Percentiles rank a stretch among this genome's conserved stretches.
These are phyloP conservation scores for Carposina sasakii DNA, from an alignment of 1,140 invertebrate species.

Conservation along the genomic window DNA sequence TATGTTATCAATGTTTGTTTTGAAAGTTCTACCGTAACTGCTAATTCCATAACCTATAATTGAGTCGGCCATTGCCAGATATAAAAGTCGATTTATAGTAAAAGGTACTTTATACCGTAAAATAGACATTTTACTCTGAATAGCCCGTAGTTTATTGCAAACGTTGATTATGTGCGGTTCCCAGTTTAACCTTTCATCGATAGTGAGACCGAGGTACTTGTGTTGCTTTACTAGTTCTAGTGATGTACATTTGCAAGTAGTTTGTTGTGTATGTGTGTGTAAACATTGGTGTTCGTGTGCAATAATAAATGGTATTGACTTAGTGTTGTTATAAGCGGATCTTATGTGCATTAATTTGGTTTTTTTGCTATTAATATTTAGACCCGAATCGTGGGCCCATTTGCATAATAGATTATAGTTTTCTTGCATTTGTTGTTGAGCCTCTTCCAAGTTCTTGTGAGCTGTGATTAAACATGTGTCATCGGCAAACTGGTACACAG, in stretches of 20 bases:
- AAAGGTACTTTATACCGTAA: too few relatives aligned
- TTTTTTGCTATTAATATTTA: constrained; percentile 2
- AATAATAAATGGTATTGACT: background rate
- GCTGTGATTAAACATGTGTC: constrained; percentile 1
- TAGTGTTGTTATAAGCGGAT: background rate
- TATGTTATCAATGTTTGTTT: too few relatives aligned
- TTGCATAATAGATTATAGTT: background rate
- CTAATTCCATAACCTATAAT: too few relatives aligned
- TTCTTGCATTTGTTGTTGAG: background rate
- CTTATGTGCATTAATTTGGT: constrained; percentile 7
- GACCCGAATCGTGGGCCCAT: constrained; percentile 3
- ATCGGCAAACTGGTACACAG: constrained; percentile 7
- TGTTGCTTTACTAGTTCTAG: background rate
- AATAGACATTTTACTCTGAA: too few relatives aligned
- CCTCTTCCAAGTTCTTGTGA: background rate
- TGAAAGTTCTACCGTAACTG: too few relatives aligned
- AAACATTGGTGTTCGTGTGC: constrained; percentile 4
- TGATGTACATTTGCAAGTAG: background rate
- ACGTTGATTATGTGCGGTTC: background rate
- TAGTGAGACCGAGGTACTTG: constrained; percentile 3
- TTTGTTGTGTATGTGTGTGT: background rate
- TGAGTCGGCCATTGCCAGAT: too few relatives aligned
- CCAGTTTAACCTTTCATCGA: constrained; percentile 6
- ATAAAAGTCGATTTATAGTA: too few relatives aligned
- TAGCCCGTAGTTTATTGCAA: too few relatives aligned